A percentile compares a stretch with the other conserved stretches of the same genome.
Evolutionary conservation across 2,797 vertebrate species (phyloP).

Genomic region (Smutsia temminckii): DNA sequence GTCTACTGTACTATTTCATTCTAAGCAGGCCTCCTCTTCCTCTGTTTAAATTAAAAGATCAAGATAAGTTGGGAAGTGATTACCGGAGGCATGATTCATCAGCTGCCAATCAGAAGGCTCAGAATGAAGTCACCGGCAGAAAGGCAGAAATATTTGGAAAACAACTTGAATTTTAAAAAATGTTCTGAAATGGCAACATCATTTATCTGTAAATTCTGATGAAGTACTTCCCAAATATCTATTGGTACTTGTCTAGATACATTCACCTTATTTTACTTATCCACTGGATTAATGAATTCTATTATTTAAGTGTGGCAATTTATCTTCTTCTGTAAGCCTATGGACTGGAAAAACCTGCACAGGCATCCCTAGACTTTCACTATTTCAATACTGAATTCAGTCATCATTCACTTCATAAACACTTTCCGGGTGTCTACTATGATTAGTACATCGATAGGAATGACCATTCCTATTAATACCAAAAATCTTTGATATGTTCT

Average conservation of each 20-base stretch:
- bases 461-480: neutral
- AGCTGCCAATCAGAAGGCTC: neutral
- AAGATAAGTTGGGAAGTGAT: neutral
- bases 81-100: neutral
- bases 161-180: neutral
- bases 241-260: neutral
- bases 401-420: neutral
- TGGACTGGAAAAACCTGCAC: neutral
- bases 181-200: neutral
- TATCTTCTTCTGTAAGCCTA: neutral
- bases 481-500: neutral
- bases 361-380: neutral
- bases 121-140: neutral
- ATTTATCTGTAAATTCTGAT: neutral
- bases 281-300: neutral
- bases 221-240: neutral
- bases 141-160: neutral
- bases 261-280: neutral
- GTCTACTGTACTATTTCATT: neutral
- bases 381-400: neutral
- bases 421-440: neutral
- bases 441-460: neutral
- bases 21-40: neutral
- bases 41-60: conserved; percentile 31
- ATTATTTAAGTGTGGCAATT: neutral